These are phyloP conservation scores for Ageneiosus marmoratus DNA, from an alignment of 2,113 vertebrate genomes.

Conservation along the genomic window DNA sequence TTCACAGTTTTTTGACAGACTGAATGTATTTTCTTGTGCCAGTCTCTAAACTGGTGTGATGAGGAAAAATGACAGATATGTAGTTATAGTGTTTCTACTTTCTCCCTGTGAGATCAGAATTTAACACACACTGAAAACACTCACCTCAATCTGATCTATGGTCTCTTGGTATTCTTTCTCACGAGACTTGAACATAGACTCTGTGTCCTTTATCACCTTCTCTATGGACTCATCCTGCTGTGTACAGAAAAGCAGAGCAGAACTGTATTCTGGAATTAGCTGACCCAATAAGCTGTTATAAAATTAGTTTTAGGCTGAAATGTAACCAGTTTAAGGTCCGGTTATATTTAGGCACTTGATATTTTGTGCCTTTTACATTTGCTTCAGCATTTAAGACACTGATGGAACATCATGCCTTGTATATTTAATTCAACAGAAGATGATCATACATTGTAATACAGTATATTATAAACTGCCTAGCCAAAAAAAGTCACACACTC, in stretches of 20 bases:
- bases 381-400: not conserved
- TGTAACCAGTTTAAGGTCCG: not conserved
- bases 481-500: no score
- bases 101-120: not conserved
- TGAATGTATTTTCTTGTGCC: not conserved
- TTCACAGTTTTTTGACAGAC: no score
- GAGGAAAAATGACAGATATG: no score
- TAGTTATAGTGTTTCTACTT: not conserved
- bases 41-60: not conserved
- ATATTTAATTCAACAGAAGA: not conserved
- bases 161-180: constrained; percentile 89
- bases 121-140: not conserved
- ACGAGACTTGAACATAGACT: constrained; percentile 84
- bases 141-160: constrained; percentile 86
- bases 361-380: not conserved
- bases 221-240: constrained; percentile 59
- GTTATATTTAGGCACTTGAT: not conserved
- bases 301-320: not conserved
- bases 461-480: no score
- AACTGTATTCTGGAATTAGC: not conserved
- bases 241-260: not conserved
- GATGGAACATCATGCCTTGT: not conserved
- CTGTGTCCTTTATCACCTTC: constrained; percentile 83
- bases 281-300: constrained; percentile 1
- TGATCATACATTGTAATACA: not conserved